phyloP scores from a whole-genome alignment of 1,140 invertebrate genomes.

The Neodiprion lecontei region DNA sequence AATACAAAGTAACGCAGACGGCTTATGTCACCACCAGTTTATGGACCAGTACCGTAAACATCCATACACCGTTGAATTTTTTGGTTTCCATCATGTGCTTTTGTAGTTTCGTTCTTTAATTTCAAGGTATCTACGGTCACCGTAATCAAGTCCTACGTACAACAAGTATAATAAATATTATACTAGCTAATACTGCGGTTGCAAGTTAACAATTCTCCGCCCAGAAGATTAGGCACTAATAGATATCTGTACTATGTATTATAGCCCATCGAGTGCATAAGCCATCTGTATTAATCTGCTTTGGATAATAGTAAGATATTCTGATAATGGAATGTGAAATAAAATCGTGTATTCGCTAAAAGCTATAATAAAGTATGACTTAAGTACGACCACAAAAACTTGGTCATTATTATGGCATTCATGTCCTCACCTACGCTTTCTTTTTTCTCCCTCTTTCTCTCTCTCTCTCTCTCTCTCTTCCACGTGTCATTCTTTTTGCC shows the following conservation, averaged over 20 bases:
- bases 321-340: conserved; percentile 41
- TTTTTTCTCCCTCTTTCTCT: background rate
- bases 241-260: background rate
- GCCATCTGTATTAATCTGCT: conserved; percentile 7
- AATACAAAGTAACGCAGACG: conserved; percentile 7
- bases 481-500: background rate
- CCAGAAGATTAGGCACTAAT: too few species aligned
- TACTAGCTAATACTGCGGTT: too few species aligned
- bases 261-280: background rate
- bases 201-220: too few species aligned
- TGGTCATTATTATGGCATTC: conserved; percentile 63
- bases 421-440: conserved; percentile 47
- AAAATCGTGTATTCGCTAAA: conserved; percentile 45
- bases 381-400: conserved; percentile 62
- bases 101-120: too few species aligned
- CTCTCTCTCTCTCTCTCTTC: background rate
- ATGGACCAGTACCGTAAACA: background rate
- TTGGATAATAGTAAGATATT: conserved; percentile 16
- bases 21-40: background rate
- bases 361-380: conserved; percentile 58
- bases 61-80: too few species aligned
- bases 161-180: background rate
- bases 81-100: too few species aligned
- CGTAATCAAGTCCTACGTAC: too few species aligned
- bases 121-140: too few species aligned